Percentiles rank a stretch among this genome's conserved stretches.
Conservation (phyloP, 2,113 vertebrate species). For the Paramormyrops kingsleyae region DNA sequence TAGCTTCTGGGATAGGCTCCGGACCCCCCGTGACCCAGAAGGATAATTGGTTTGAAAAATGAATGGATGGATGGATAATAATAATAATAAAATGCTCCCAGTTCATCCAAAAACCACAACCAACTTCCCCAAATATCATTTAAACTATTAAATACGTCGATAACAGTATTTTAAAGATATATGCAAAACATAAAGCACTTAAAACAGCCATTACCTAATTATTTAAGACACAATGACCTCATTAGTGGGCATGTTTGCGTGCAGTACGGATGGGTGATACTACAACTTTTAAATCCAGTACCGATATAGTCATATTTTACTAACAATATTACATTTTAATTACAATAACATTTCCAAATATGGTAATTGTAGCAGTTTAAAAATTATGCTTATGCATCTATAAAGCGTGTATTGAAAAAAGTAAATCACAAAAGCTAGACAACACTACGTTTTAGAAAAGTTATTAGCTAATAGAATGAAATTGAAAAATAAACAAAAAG, state of each 20-base stretch:
- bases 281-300: neutral
- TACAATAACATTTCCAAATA: neutral
- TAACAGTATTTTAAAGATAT: neutral
- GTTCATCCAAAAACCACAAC: neutral
- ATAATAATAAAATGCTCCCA: neutral
- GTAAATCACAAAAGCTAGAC: neutral
- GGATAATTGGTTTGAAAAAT: too few species aligned
- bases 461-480: neutral
- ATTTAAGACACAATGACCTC: neutral
- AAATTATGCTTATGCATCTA: neutral
- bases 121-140: neutral
- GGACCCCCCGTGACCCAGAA: too few species aligned
- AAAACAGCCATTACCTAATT: neutral
- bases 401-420: neutral
- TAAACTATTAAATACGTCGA: neutral
- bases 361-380: neutral
- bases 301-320: neutral
- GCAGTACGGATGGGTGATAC: neutral
- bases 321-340: neutral
- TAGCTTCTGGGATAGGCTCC: too few species aligned
- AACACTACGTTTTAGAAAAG: neutral
- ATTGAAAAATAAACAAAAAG: neutral
- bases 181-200: neutral
- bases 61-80: too few species aligned
- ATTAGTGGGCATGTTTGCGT: neutral